These are phyloP conservation scores for Melipona quadrifasciata DNA, from an alignment of 1,140 invertebrate genomes.

Conservation along the genomic window DNA sequence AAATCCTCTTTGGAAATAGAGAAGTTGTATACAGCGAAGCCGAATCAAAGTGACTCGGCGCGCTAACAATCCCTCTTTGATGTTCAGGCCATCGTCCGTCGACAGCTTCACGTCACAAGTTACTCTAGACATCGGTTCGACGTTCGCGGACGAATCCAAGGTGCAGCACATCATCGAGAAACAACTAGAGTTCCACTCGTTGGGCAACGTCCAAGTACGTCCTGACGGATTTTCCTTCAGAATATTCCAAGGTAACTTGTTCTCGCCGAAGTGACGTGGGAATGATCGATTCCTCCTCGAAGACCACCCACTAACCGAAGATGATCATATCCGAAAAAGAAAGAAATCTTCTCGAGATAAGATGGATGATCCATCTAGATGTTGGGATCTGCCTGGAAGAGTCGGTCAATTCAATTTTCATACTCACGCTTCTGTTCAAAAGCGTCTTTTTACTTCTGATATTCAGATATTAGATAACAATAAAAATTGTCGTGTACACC, in stretches of 20 bases:
- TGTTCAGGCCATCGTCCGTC: slow-evolving; percentile 63
- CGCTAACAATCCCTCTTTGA: slow-evolving; percentile 3
- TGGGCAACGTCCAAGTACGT: slow-evolving; percentile 71
- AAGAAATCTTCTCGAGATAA: background rate
- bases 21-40: background rate
- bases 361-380: background rate
- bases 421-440: too few species aligned
- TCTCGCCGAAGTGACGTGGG: background rate
- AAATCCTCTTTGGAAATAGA: background rate
- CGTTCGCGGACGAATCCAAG: slow-evolving; percentile 69
- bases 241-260: slow-evolving; percentile 72
- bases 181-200: slow-evolving; percentile 72
- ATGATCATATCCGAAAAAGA: background rate
- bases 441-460: too few species aligned
- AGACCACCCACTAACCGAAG: slow-evolving; percentile 14
- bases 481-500: too few species aligned
- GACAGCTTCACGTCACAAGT: slow-evolving; percentile 76
- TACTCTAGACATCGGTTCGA: slow-evolving; percentile 76
- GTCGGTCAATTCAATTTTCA: background rate
- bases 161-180: slow-evolving; percentile 70
- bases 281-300: slow-evolving; percentile 58
- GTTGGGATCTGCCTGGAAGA: background rate
- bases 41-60: background rate
- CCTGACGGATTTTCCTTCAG: slow-evolving; percentile 75
- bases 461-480: too few species aligned